These are phyloP conservation scores for Chymomyza fuscimana DNA, from an alignment of 2,888 invertebrate genomes.

Conservation along the genomic window DNA sequence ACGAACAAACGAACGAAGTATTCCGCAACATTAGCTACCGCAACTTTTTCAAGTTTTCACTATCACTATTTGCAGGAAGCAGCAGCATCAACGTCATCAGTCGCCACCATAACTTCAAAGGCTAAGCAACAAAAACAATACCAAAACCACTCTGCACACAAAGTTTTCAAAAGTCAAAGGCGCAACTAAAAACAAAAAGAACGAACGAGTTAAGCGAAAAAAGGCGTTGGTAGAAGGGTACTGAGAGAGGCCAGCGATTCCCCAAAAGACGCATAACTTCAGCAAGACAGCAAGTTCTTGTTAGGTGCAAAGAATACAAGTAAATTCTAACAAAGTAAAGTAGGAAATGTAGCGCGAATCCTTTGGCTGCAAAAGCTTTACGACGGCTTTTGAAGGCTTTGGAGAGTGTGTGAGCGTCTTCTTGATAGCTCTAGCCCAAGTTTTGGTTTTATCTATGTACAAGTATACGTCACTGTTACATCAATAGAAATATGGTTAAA, in stretches of 20 bases:
- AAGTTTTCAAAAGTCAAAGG: conserved; percentile 69
- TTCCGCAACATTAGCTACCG: conserved; percentile 67
- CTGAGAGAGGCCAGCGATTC: conserved; percentile 46
- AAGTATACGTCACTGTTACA: conserved; percentile 26
- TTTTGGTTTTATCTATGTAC: conserved; percentile 50
- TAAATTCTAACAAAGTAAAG: conserved; percentile 54
- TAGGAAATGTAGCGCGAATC: conserved; percentile 42
- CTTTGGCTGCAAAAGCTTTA: conserved; percentile 23
- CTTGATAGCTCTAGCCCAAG: conserved; percentile 1
- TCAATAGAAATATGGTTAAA: conserved; percentile 62
- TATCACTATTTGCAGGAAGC: conserved; percentile 55
- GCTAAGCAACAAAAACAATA: conserved; percentile 22
- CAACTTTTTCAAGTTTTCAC: conserved; percentile 61
- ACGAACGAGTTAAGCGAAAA: neutral
- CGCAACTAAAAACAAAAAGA: conserved; percentile 49
- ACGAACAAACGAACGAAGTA: conserved; percentile 22
- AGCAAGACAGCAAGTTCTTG: conserved; percentile 22
- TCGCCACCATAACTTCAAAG: conserved; percentile 55
- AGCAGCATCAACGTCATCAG: conserved; percentile 33
- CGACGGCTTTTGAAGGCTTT: conserved; percentile 17
- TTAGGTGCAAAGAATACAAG: conserved; percentile 46
- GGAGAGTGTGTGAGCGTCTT: neutral
- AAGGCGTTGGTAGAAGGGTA: neutral
- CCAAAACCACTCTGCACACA: conserved; percentile 51
- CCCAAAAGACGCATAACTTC: conserved; percentile 71